Base-by-base conservation (phyloP, 2,888 invertebrate genomes). In the Xanthorhoe designata region DNA sequence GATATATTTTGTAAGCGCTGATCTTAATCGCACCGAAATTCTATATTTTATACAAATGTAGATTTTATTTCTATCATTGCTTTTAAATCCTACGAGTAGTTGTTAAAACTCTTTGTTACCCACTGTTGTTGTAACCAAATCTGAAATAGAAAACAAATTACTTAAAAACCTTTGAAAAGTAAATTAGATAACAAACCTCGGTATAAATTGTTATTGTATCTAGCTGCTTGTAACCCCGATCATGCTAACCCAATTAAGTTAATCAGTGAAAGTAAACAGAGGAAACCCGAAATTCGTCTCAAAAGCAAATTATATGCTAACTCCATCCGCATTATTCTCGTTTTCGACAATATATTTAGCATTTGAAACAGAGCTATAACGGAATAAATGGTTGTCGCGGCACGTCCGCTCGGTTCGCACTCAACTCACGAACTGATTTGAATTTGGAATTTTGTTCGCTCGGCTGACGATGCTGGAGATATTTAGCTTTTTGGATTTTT, bases 371-470 rank as follows among this genome's bases (percentile, higher is more conserved):
- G 83, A 88, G 85, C 87, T 85, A 88, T 88, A 87, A 87, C 87
- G 87, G 88, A 89, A 89, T 88, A 88, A 90, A 88, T 85, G 85
- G 83, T 82, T 83, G 82, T 81, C 79, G 76, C 77, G 78, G 85
- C 90, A 91, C 90, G 90, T 91, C 89, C 85, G 81, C 81, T 69
- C 82, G 77, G 84, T 91, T 85, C 83, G 85, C 86, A 91, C 87
- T 83, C 90, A 60, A 81, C 88, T 91, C 91, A 90, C 91, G 90
- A 89, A 90, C 88, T 91, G 90, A 90, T 91, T 91, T 91, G 88
- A 91, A 91, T 91, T 89, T 87, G 79, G 89, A 90, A 90, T 90
- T 89, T 84, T 82, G 74, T 83, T 82, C 82, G 86, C 83, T 83
- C 74, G 74, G 82, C 79, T 86, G 82, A 78, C 75, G 77, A 72